A percentile compares a stretch with the other conserved stretches of the same genome.
phyloP scores from a whole-genome alignment of 2,888 invertebrate species.

The Ecliptopera silaceata region DNA sequence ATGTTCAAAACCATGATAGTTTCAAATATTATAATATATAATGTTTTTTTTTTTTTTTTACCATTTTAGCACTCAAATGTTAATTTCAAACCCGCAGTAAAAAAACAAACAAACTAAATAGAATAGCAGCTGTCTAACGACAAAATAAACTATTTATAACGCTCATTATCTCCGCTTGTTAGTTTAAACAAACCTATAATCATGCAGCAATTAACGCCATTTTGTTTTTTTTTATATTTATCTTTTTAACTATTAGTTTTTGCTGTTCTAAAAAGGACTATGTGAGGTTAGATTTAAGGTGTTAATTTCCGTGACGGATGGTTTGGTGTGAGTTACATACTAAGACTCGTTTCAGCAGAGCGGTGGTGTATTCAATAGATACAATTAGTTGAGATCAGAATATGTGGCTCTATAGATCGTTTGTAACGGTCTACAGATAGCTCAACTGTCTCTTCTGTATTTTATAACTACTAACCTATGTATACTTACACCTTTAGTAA shows the following conservation, averaged over 20 bases:
- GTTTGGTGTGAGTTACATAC: background rate
- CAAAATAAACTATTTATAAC: constrained; percentile 79
- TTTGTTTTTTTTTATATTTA: constrained; percentile 45
- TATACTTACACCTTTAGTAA: no score
- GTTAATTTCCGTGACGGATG: background rate
- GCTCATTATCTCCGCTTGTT: constrained; percentile 76
- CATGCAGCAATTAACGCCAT: constrained; percentile 81
- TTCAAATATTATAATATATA: no score
- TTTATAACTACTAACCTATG: no score
- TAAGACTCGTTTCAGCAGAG: background rate
- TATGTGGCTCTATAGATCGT: no score
- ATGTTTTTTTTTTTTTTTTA: no score
- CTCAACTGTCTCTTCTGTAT: no score
- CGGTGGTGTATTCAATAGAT: no score
- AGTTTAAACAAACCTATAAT: constrained; percentile 78
- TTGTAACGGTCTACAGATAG: no score
- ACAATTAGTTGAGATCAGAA: no score
- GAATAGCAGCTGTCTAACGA: constrained; percentile 72
- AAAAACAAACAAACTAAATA: constrained; percentile 60
- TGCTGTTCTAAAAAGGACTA: constrained; percentile 9
- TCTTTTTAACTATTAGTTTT: constrained; percentile 19
- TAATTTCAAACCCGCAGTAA: no score
- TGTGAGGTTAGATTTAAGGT: background rate
- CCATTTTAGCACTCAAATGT: no score
- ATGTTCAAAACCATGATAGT: no score